These are phyloP conservation scores for Lepidurus apus DNA, from an alignment of 1,140 invertebrate species.

Conservation along the genomic window DNA sequence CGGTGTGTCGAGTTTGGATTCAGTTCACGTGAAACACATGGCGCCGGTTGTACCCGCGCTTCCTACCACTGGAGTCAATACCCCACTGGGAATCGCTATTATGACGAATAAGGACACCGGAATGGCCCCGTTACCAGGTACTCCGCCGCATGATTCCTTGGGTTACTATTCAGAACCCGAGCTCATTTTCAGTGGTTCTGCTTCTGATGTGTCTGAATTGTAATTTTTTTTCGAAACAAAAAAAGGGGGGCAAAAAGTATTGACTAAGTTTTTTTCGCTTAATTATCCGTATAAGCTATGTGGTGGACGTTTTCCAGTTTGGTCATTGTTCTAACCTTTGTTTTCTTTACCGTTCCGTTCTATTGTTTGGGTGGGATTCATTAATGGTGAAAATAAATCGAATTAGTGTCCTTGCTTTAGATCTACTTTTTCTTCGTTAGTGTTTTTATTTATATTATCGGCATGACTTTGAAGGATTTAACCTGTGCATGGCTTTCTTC, in stretches of 20 bases:
- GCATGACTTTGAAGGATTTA: too few species aligned
- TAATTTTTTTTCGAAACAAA: not conserved
- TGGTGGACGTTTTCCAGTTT: not conserved
- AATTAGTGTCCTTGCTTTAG: not conserved
- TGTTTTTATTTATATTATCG: too few species aligned
- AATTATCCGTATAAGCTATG: not conserved
- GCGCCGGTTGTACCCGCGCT: not conserved
- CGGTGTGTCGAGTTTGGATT: not conserved
- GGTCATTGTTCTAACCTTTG: not conserved
- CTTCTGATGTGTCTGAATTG: conserved; percentile 30
- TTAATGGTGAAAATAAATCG: conserved; percentile 11
- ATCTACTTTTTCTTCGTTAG: too few species aligned
- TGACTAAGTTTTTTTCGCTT: not conserved
- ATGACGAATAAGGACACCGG: not conserved
- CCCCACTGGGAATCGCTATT: not conserved
- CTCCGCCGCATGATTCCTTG: conserved; percentile 34
- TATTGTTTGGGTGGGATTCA: conserved; percentile 12
- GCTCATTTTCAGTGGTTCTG: conserved; percentile 32
- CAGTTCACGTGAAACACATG: conserved; percentile 2
- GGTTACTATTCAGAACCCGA: conserved; percentile 36
- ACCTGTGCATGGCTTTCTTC: too few species aligned
- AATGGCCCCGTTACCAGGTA: conserved; percentile 32
- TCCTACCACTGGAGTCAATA: not conserved
- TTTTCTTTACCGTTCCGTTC: not conserved
- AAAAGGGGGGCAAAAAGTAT: too few species aligned